Percentiles rank a stretch among this genome's conserved stretches.
Conservation (phyloP, 2,888 invertebrate genomes). For the Stenchaetothrips biformis region DNA sequence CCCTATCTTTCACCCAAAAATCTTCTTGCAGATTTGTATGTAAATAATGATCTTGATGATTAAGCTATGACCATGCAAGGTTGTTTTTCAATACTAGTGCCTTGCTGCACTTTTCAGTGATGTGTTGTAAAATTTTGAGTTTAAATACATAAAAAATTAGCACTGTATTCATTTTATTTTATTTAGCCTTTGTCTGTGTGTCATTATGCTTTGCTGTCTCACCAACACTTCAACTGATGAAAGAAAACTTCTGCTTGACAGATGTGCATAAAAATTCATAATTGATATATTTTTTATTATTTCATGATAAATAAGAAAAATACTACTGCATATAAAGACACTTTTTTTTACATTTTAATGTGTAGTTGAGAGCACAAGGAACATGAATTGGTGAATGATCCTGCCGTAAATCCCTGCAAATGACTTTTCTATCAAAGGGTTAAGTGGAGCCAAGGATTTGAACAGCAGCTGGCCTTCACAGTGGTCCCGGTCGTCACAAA, state of each 20-base stretch:
- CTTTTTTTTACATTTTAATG: too few relatives aligned
- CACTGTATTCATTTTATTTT: background rate
- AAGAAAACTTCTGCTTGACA: too few relatives aligned
- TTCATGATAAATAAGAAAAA: background rate
- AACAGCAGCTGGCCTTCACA: too few relatives aligned
- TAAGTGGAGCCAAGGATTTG: too few relatives aligned
- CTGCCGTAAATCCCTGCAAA: too few relatives aligned
- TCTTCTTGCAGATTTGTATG: background rate
- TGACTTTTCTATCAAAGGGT: too few relatives aligned
- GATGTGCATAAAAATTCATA: too few relatives aligned
- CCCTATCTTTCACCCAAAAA: background rate
- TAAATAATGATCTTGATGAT: background rate
- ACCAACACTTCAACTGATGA: background rate
- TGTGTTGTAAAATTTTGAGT: background rate
- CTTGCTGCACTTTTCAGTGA: background rate
- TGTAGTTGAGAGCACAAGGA: too few relatives aligned
- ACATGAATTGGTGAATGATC: too few relatives aligned
- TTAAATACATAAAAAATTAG: background rate
- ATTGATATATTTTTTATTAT: background rate
- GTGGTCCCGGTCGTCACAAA: too few relatives aligned
- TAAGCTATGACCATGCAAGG: background rate
- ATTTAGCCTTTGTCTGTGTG: background rate
- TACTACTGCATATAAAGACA: too few relatives aligned
- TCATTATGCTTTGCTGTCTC: background rate
- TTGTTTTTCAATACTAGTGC: too few relatives aligned